phyloP scores from a whole-genome alignment of 1,140 invertebrate genomes.

The Grapholita molesta region DNA sequence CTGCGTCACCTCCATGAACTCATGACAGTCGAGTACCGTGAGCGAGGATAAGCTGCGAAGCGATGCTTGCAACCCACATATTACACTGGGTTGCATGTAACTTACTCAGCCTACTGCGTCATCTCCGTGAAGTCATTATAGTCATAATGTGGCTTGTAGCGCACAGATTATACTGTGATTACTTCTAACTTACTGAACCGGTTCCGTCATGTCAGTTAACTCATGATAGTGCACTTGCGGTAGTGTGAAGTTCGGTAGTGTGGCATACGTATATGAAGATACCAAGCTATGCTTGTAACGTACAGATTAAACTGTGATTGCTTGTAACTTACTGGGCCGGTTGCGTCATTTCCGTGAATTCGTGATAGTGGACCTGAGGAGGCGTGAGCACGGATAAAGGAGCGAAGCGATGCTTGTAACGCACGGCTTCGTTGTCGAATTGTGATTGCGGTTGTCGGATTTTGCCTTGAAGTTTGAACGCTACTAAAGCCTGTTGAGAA shows the following conservation, averaged over 20 bases:
- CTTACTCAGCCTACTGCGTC: conserved; percentile 77
- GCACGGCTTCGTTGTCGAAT: conserved; percentile 95
- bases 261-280: no score
- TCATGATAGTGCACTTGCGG: no score
- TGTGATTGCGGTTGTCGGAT: conserved; percentile 88
- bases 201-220: no score
- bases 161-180: no score
- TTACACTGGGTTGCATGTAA: no score
- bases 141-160: no score
- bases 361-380: conserved; percentile 92
- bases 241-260: no score
- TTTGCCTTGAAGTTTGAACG: conserved; percentile 79
- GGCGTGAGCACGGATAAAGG: conserved; percentile 93
- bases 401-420: conserved; percentile 95
- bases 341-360: conserved; percentile 83
- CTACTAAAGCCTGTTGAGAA: conserved; percentile 71
- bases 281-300: no score
- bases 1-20: conserved; percentile 83
- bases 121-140: conserved; percentile 88
- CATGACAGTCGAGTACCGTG: conserved; percentile 92
- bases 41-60: conserved; percentile 91
- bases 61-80: conserved; percentile 97
- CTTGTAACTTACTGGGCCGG: conserved; percentile 68
- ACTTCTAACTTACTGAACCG: no score
- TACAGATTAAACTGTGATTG: conserved; percentile 2